Evolutionary conservation across 92 coral and sea anemone genomes (phyloP), one percentile per base, ranked within the genome.

Genomic region (Siderastrea siderea): DNA sequence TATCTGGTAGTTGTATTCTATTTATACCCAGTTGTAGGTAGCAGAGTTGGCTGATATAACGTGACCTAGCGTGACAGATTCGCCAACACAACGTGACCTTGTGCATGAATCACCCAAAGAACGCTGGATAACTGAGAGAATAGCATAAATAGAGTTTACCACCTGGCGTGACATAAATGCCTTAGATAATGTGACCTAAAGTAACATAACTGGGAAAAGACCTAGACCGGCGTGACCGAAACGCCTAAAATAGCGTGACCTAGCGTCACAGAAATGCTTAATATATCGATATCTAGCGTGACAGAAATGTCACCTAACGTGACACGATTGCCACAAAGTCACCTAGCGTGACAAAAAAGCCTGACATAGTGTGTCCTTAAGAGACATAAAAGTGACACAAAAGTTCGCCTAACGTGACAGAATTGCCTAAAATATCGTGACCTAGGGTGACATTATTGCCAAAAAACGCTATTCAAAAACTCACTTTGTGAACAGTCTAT

Each of bases 401-500:
- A 46, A 46, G 51, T 14, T 2, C 16, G 1, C 14, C 6, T 3
- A 52, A 44, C 47, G 5, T 52, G 48, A 19, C 78, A 52, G 1
- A 61, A 61, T 61, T 61, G 19, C 66, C 19, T 4, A 53, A 53
- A 53, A 53, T 53, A 5, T 53, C 6, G 57, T 53, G 10, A 53
- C 57, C 57, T 5, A 61, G 26, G 7, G 26, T 14, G 16, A 60
- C 14, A 61, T 19, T 15, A 52, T 26, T 26, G 38, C 38, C 38
- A 26, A 26, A 26, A 26, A 26, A 26, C 38, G 38, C 38, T 26
- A 26, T 26, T 26, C 38, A 26, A 26, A 26, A 52, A 75, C 95
- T 87, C 71, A 94, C 98, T 58, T 66, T 83, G 52, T 48, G 78
- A 60, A n/a, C 98, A 94, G 73, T 53, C 70, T 0, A 8, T n/a